Evolutionary conservation across 2,888 invertebrate species (phyloP).

Genomic region (Eustalomyia histrio): DNA sequence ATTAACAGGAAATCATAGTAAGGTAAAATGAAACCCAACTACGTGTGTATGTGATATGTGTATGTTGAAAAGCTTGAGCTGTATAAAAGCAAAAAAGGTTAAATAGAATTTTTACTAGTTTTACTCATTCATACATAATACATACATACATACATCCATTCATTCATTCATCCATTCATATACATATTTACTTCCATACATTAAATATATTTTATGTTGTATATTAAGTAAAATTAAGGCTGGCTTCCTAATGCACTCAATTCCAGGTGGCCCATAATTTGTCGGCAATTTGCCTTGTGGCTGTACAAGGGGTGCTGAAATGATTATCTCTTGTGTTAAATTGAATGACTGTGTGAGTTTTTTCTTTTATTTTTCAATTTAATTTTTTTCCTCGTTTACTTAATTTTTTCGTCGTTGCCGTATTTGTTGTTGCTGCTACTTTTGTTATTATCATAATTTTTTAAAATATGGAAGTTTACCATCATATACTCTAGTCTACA

Average conservation of each 20-base stretch:
- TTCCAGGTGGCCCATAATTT: conserved; percentile 76
- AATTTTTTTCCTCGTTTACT: conserved; percentile 11
- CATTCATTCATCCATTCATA: conserved; percentile 6
- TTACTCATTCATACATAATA: conserved; percentile 7
- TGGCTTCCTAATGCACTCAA: conserved; percentile 69
- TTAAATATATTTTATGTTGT: background rate
- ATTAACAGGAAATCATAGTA: conserved; percentile 57
- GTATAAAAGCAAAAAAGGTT: conserved; percentile 4
- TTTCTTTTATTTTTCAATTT: conserved; percentile 9
- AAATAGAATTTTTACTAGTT: conserved; percentile 45
- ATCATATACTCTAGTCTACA: background rate
- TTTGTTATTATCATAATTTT: conserved; percentile 25
- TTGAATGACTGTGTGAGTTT: conserved; percentile 56
- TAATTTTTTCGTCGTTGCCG: conserved; percentile 10
- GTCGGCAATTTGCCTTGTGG: conserved; percentile 76
- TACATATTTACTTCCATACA: conserved; percentile 3
- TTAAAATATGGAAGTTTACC: conserved; percentile 33
- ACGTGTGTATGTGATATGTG: conserved; percentile 6
- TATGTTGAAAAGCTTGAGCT: conserved; percentile 9
- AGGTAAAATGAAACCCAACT: conserved; percentile 14
- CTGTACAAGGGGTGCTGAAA: conserved; percentile 54
- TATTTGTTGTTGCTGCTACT: conserved; percentile 22
- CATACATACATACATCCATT: conserved; percentile 11
- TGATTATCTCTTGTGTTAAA: conserved; percentile 64
- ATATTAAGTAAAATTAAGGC: conserved; percentile 17